Base-by-base conservation (phyloP, 2,888 invertebrate species). In the Hololepta plana region DNA sequence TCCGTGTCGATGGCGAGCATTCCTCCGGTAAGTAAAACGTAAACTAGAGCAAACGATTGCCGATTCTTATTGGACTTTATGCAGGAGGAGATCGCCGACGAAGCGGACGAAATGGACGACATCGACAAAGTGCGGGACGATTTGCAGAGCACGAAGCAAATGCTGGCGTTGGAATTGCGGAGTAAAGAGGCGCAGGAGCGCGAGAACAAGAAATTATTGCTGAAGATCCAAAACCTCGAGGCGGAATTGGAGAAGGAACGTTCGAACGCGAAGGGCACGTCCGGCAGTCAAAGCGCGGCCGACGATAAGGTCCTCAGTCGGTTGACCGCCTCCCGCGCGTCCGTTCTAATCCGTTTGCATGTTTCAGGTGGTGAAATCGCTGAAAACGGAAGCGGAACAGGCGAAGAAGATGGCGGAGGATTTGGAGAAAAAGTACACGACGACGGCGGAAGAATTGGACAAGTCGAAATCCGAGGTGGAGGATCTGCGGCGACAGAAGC, bases 81-180 rank as follows among this genome's bases (percentile, higher is more conserved):
- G 5, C 29, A 40, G 48, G 50, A 53, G 30, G 53, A 52, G 36
- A 43, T 51, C 8, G 39, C 25, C 6, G 53, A 53, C 26, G 79
- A 76, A 40, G 70, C 67, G 9, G 85, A 87, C 46, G 87, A 87
- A 45, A 69, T 85, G 64, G 87, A 88, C 40, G 88, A 88, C 44
- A 87, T 88, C 39, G 88, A 88, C 44, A 81, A 77, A 47, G 74
- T 85, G 10, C 66, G 87, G 39, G 88, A 88, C 46, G 88, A 88
- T 49, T 64, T 88, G 19, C 87, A 88, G 47, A 85, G 85, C 31
- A 85, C 85, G 4, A 88, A 88, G 53, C 87, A 88, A 57, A 72
- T 88, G 63, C 57, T 88, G 33, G 85, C 85, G 8, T 62, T 84
- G 31, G 88, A 88, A 56, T 57, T 87, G 39, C 64, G 68, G 43